Conservation (phyloP, 2,797 vertebrate species). For the Danio kyathit region DNA sequence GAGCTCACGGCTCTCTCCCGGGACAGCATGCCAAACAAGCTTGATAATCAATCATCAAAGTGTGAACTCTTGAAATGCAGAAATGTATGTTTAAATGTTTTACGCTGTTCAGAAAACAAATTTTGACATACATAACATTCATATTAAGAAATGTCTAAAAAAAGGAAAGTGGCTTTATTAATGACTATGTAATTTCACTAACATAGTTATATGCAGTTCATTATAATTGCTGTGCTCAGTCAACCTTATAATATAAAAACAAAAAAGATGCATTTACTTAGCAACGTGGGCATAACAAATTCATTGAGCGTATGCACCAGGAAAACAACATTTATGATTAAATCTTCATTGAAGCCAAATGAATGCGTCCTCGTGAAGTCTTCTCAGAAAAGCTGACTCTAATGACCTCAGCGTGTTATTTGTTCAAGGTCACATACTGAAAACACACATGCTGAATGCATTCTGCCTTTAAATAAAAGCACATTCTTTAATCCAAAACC, state of each 20-base stretch:
- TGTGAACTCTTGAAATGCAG: too few relatives aligned
- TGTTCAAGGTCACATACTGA: not conserved
- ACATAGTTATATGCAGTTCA: not conserved
- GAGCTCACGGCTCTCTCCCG: too few relatives aligned
- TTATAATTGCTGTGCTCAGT: not conserved
- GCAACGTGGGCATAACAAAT: not conserved
- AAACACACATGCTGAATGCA: constrained; percentile 4
- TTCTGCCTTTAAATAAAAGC: not conserved
- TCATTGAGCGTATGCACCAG: not conserved
- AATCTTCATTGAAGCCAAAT: not conserved
- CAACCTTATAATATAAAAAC: not conserved
- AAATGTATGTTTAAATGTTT: not conserved
- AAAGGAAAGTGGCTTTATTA: not conserved
- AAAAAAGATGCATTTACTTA: not conserved
- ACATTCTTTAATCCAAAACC: not conserved
- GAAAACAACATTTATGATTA: not conserved
- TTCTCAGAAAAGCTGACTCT: constrained; percentile 3
- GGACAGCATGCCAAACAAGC: too few relatives aligned
- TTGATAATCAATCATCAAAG: too few relatives aligned
- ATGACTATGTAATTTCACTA: not conserved
- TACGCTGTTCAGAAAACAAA: not conserved
- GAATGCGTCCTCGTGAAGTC: not conserved
- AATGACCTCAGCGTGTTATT: not conserved
- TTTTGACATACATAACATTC: not conserved
- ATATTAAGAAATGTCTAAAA: not conserved